phyloP scores from a whole-genome alignment of 2,113 vertebrate species.

The Dasyurus viverrinus region DNA sequence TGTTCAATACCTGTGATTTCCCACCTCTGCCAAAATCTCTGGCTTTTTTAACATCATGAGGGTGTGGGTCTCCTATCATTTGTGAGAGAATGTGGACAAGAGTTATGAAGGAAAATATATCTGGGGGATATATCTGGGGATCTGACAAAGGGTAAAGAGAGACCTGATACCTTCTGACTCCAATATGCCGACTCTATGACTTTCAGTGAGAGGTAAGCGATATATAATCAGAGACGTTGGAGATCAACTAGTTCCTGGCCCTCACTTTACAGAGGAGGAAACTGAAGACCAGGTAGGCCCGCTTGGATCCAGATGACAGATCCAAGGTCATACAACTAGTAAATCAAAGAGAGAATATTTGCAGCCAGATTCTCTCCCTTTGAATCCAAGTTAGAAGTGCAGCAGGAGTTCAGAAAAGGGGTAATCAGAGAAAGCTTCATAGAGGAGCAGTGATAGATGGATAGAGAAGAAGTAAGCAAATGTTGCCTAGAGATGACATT shows the following conservation, averaged over 20 bases:
- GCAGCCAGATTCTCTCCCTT: not conserved
- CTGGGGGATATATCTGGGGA: not conserved
- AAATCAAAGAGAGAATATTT: not conserved
- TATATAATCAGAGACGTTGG: not conserved
- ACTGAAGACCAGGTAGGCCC: not conserved
- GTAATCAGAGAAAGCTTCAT: not conserved
- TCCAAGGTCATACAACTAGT: not conserved
- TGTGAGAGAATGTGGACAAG: not conserved
- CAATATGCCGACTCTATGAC: not conserved
- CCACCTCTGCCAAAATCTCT: not conserved
- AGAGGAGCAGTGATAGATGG: not conserved
- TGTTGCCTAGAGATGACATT: not conserved
- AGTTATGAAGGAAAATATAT: not conserved
- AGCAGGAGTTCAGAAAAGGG: not conserved
- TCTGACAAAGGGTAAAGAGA: not conserved
- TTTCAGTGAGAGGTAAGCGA: not conserved
- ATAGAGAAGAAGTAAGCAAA: not conserved
- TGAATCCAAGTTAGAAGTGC: not conserved
- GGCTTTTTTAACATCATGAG: not conserved
- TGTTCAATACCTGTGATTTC: not conserved
- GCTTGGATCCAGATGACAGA: not conserved
- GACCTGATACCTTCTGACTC: not conserved
- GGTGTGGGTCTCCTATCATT: not conserved
- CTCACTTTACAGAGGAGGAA: not conserved
- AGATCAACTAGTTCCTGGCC: not conserved